Evolutionary conservation across 2,113 vertebrate genomes (phyloP).

Genomic region (Aptenodytes forsteri): DNA sequence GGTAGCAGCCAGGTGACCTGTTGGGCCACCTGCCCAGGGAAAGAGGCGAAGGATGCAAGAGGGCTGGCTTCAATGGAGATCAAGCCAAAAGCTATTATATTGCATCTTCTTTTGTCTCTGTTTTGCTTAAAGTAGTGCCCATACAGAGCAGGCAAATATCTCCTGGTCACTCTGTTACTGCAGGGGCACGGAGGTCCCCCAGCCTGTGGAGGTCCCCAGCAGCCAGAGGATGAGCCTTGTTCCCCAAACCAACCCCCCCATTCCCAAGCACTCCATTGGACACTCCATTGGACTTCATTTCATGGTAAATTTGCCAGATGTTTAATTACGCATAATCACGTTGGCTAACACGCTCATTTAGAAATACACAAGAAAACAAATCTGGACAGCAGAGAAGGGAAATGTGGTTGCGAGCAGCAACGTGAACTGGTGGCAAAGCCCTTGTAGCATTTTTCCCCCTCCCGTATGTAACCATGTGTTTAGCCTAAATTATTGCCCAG

Average conservation of each 20-base stretch:
- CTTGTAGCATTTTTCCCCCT: background rate
- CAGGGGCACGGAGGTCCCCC: background rate
- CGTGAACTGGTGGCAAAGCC: background rate
- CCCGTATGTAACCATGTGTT: background rate
- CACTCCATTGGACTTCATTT: conserved; percentile 35
- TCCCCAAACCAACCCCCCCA: background rate
- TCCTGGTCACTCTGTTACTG: background rate
- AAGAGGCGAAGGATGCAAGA: background rate
- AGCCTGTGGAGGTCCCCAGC: background rate
- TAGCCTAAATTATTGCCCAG: background rate
- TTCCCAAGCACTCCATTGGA: conserved; percentile 32
- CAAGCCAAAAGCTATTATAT: background rate
- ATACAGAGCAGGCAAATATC: background rate
- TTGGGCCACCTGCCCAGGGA: background rate
- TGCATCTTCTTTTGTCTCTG: background rate
- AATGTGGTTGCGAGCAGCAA: background rate
- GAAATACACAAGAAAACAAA: background rate
- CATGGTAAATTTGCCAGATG: conserved; percentile 59
- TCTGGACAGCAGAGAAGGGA: background rate
- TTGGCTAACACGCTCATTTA: background rate
- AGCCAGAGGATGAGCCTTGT: background rate
- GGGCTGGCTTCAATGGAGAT: background rate
- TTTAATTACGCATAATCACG: conserved; percentile 50
- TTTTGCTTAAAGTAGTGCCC: background rate
- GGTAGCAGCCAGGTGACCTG: background rate